Conservation (phyloP, 2,797 vertebrate species). For the Astyanax mexicanus region DNA sequence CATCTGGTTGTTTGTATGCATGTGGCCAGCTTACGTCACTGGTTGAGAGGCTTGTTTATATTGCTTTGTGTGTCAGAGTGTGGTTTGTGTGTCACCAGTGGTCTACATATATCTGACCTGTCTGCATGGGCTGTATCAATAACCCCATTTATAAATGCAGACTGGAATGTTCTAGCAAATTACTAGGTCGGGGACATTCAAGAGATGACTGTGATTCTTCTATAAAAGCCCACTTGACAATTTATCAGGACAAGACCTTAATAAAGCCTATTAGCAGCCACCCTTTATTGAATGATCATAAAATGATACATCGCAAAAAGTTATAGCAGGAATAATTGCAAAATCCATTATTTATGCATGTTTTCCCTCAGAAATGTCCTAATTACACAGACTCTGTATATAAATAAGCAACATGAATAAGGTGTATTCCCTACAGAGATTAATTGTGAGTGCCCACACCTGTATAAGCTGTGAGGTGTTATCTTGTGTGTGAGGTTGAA, state of each 20-base stretch:
- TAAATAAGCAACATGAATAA: no score
- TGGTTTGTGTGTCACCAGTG: slow-evolving; percentile 1
- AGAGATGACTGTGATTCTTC: background rate
- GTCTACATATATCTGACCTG: background rate
- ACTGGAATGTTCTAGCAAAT: background rate
- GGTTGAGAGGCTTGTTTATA: background rate
- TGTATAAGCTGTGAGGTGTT: no score
- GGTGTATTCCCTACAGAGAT: no score
- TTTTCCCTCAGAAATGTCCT: no score
- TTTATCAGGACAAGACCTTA: background rate
- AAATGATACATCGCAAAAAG: no score
- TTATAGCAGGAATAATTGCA: no score
- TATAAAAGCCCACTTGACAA: background rate
- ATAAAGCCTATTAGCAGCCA: no score
- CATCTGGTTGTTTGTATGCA: background rate
- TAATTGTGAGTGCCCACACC: no score
- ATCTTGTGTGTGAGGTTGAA: no score
- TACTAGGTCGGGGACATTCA: background rate
- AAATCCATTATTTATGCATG: no score
- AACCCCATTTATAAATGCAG: background rate
- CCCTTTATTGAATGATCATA: no score
- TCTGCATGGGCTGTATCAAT: background rate
- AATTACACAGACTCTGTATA: no score
- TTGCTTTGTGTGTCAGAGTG: background rate
- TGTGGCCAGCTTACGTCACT: background rate